A percentile compares a stretch with the other conserved stretches of the same genome.
Evolutionary conservation across 2,888 invertebrate genomes (phyloP).

Genomic region (Nephrotoma appendiculata): DNA sequence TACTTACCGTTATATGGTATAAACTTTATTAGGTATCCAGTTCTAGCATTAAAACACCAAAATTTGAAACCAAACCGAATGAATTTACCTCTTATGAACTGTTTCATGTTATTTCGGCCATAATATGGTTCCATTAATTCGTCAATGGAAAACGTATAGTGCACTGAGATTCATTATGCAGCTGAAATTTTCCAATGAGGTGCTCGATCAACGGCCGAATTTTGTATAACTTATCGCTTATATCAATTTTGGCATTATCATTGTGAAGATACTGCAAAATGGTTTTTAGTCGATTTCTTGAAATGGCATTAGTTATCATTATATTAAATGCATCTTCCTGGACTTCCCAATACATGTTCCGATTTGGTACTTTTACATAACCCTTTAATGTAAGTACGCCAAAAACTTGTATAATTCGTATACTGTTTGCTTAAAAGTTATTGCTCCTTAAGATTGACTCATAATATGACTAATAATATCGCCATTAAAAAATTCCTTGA

Average conservation of each 20-base stretch:
- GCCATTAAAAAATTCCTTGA: too few species aligned
- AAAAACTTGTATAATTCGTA: neutral
- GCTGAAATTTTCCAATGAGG: constrained; percentile 10
- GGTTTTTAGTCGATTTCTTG: neutral
- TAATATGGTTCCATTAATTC: constrained; percentile 17
- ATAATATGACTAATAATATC: too few species aligned
- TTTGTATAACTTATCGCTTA: constrained; percentile 13
- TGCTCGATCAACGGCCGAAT: constrained; percentile 13
- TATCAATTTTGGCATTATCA: constrained; percentile 13
- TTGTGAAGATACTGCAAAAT: neutral
- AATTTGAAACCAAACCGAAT: neutral
- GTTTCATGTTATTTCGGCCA: constrained; percentile 17
- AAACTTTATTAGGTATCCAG: neutral
- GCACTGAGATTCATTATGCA: constrained; percentile 8
- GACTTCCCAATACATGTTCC: neutral
- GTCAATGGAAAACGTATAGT: constrained; percentile 14
- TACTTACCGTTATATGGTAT: neutral
- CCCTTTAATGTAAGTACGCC: neutral
- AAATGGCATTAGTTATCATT: too few species aligned
- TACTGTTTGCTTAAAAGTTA: neutral
- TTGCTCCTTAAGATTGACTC: neutral
- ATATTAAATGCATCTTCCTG: too few species aligned
- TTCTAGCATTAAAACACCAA: neutral
- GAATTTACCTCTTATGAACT: constrained; percentile 5
- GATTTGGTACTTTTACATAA: neutral